Evolutionary conservation across 2,888 invertebrate genomes (phyloP).

Genomic region (Ptychoptera contaminata): DNA sequence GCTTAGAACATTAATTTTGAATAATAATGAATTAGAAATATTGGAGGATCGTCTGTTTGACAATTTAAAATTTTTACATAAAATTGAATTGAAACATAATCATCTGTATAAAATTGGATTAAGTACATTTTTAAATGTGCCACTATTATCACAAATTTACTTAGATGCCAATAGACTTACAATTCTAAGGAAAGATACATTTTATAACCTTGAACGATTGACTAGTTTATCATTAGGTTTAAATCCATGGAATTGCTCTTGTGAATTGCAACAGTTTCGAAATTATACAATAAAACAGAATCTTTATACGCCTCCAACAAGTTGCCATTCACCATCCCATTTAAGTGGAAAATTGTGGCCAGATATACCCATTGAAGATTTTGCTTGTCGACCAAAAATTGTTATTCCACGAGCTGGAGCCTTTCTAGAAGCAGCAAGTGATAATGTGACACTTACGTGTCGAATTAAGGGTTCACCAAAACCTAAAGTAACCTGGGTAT

Average conservation of each 20-base stretch:
- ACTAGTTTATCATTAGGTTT: conserved; percentile 58
- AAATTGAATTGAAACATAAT: conserved; percentile 63
- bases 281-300: conserved; percentile 59
- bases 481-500: conserved; percentile 57
- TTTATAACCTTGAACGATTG: conserved; percentile 47
- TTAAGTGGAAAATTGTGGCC: conserved; percentile 58
- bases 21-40: conserved; percentile 56
- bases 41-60: conserved; percentile 63
- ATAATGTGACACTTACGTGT: conserved; percentile 57
- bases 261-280: conserved; percentile 61
- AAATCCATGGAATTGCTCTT: conserved; percentile 84
- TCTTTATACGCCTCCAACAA: conserved; percentile 57
- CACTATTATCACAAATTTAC: conserved; percentile 48
- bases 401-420: conserved; percentile 41
- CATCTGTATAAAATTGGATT: conserved; percentile 49
- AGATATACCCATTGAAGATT: conserved; percentile 50
- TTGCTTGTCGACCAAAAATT: conserved; percentile 70
- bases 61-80: conserved; percentile 55
- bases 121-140: conserved; percentile 53
- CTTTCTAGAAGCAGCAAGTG: conserved; percentile 43
- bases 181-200: conserved; percentile 45
- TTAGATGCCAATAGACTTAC: conserved; percentile 61
- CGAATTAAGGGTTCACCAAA: conserved; percentile 58
- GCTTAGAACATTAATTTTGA: conserved; percentile 54
- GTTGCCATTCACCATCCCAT: conserved; percentile 52